Conservation (phyloP, 2,797 vertebrate species). For the Peromyscus attwateri region DNA sequence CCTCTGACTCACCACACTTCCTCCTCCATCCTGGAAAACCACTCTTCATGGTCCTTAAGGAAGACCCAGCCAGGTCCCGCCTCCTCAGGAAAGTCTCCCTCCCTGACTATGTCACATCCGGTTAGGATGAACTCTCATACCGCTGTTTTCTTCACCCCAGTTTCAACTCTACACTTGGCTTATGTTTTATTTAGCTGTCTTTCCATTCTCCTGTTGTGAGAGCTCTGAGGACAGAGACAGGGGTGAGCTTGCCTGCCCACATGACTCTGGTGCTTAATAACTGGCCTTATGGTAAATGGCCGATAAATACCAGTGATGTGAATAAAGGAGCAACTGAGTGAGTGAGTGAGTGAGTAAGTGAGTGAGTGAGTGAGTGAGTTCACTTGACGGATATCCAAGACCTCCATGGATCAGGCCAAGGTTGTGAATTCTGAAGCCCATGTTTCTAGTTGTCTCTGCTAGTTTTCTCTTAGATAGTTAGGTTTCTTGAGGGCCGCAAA, state of each 20-base stretch:
- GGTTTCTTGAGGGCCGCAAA: neutral
- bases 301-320: neutral
- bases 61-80: neutral
- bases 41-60: neutral
- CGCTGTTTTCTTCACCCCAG: neutral
- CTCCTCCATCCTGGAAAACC: neutral
- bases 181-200: conserved; percentile 29
- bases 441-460: neutral
- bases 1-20: neutral
- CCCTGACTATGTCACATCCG: neutral
- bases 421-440: conserved; percentile 39
- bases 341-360: neutral
- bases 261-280: neutral
- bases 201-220: conserved; percentile 42
- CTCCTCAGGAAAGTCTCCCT: neutral
- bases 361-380: neutral
- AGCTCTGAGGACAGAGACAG: neutral
- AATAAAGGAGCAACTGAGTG: conserved; percentile 17
- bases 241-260: neutral
- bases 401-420: neutral
- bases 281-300: neutral
- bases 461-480: conserved; percentile 8
- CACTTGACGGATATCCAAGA: neutral
- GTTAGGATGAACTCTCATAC: neutral
- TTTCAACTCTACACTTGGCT: conserved; percentile 6